Base-by-base conservation (phyloP, 1,140 invertebrate species). In the Drosophila mauritiana region DNA sequence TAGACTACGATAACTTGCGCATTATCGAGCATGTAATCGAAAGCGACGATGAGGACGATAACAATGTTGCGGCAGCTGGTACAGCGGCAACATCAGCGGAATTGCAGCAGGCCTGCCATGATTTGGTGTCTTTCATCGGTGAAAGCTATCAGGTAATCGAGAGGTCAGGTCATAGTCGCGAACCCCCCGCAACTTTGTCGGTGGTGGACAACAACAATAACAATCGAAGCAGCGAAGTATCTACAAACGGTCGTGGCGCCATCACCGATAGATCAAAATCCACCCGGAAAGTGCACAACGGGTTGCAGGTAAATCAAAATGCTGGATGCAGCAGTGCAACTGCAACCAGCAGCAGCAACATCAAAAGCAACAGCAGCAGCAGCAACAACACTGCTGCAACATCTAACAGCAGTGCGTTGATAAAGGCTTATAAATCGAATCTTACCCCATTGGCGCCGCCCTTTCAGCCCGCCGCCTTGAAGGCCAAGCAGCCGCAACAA, bases 21-120 rank as follows among this genome's bases (percentile, higher is more conserved):
- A 91, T 91, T 6, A 91, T 91, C 52, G 90, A 91, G 42, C 90
- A 91, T 45, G 90, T 91, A 51, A 91, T 91, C 65, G 90, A 91
- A 45, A 90, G 83, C 65, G 80, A 90, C 15, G 85, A 89, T 1
- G 80, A 85, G 27, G 37, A 70, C 0, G 61, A 64, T 0, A 54
- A 55, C 1, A 57, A 48, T 12, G 67, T 43, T 0, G 53, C 15
- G 2, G 57, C 39, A 7, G 49, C 40, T 4, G 25, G 34, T 8
- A 22, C 46, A 34, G 22, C 62, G 13, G n/a, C 39, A 3, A 52
- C 42, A 13, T 53, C 56, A 10, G 55, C 15, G 10, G 54, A 68
- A 37, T 15, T 62, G 27, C 68, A 78, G 31, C 73, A 74, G 56
- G 78, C 80, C 17, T 86, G 86, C 15, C 64, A 72, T 25, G 81